Base-by-base conservation (phyloP, 2,797 vertebrate genomes). In the Argyrosomus regius region DNA sequence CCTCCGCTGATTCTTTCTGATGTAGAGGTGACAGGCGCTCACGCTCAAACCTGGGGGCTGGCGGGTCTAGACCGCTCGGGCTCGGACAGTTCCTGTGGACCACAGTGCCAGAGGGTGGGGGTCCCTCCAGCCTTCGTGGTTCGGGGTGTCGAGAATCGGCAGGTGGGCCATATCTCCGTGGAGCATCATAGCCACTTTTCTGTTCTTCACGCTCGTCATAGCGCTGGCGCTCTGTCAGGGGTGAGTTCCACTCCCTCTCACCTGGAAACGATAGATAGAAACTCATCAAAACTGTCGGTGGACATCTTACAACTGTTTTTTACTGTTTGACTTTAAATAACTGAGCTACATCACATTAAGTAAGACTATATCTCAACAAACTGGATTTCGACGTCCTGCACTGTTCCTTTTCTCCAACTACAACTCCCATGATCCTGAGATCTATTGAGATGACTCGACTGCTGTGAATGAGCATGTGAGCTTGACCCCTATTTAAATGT, bases 31-130 rank as follows among this genome's bases (percentile, higher is more conserved):
- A 95, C 3, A 95, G 77, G 0, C 92, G 93, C 43, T 94, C 92
- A 2, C 96, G 96, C 89, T 98, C 97, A 79, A 96, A 99, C 83
- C 94, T 65, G 0, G 95, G 92, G 70, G 80, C 87, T n/a, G 92
- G 80, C 17, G 93, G 92, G 26, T 98, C 97, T 31, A 85, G 84
- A 6, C 60, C 50, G 0, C 70, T 70, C 0, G 93, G 94, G 52
- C 93, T 93, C 0, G 88, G 91, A 14, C 91, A 92, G 68, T 88
- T 94, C 87, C 93, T 90, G 81, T 85, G 91, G 22, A 86, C 85
- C 16, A 82, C 75, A 0, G 94, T 83, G 56, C 96, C 84, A 0
- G 92, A 90, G 57, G 95, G 93, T 8, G 93, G 76, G 46, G 84
- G 57, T 26, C 93, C 95, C 54, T 98, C 97, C 1, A 92, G 96